Base-by-base conservation (phyloP, 2,113 vertebrate genomes). In the Lagopus leucura region DNA sequence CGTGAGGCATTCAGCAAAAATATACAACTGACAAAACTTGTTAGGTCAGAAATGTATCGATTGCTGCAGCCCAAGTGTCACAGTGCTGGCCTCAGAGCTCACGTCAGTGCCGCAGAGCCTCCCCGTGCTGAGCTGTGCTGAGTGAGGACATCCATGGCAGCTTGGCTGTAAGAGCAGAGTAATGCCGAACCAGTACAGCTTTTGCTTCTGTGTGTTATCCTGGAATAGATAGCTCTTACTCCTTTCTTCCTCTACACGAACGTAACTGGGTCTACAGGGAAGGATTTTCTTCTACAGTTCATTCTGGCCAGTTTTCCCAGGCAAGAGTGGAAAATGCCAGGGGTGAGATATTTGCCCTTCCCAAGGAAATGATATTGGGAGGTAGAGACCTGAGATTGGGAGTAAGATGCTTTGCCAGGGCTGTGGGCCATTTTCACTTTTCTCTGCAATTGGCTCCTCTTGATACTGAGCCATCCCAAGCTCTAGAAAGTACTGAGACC, bases 301-400 rank as follows among this genome's bases (percentile, higher is more conserved):
- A 10, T 77, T 90, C 71, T 60, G n/a, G 16, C 3, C 15, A 20
- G 4, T 63, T 93, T 93, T 38, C 25, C 7, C 16, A 36, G 6
- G 24, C 3, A 50, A 40, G 71, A 81, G 18, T 20, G 34, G 65
- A 70, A 12, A 6, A 1, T 0, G 1, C 36, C 16, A 4, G 11
- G 28, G 40, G 27, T 7, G 55, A 57, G 34, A 43, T 2, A 3
- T 27, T 21, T 82, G 6, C 5, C 13, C 3, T 52, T 55, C 63
- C 82, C 48, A 36, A 48, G 30, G 7, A 61, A 84, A 57, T 0
- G 2, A 3, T 4, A 0, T 6, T 21, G 66, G 30, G 20, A 6
- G 9, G 60, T 20, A 14, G 30, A 32, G 61, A 16, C 48, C 63
- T 73, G 55, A 40, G 36, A 20, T 9, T 73, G 52, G 1, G 30